Conservation (phyloP, 2,797 vertebrate genomes). For the Aeoliscus strigatus region DNA sequence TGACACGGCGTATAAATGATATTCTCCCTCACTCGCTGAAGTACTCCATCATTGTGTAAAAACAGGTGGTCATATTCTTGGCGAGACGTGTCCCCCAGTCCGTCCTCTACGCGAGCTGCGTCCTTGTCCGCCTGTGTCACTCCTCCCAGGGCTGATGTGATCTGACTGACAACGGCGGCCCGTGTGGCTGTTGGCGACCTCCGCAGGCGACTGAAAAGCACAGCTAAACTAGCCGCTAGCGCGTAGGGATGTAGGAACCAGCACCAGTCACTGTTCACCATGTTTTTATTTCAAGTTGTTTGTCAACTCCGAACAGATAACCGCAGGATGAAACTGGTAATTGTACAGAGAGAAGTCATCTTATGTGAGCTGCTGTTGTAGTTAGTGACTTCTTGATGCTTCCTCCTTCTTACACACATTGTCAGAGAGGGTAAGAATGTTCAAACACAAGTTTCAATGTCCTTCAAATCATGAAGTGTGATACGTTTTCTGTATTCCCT, state of each 20-base stretch:
- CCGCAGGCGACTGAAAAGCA: slow-evolving; percentile 31
- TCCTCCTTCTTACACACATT: no score
- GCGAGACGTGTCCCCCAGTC: slow-evolving; percentile 27
- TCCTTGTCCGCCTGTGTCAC: slow-evolving; percentile 72
- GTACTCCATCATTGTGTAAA: slow-evolving; percentile 61
- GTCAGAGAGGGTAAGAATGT: slow-evolving; percentile 29
- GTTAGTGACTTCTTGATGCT: no score
- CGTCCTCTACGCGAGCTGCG: slow-evolving; percentile 55
- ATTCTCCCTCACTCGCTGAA: slow-evolving; percentile 47
- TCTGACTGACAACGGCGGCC: slow-evolving; percentile 64
- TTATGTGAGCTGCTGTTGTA: not conserved
- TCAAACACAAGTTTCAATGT: slow-evolving; percentile 34
- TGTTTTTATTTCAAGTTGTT: slow-evolving; percentile 26
- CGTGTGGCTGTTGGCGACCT: slow-evolving; percentile 48
- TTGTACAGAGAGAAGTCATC: slow-evolving; percentile 13
- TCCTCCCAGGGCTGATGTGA: slow-evolving; percentile 62
- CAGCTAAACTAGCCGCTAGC: slow-evolving; percentile 16
- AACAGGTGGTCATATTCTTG: slow-evolving; percentile 51
- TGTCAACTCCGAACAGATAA: slow-evolving; percentile 33
- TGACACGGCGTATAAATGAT: slow-evolving; percentile 67
- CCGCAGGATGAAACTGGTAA: not conserved
- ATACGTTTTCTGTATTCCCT: no score
- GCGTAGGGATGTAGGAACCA: slow-evolving; percentile 20
- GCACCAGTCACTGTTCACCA: slow-evolving; percentile 17
- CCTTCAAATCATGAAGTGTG: no score